Base-by-base conservation (phyloP, 2,797 vertebrate species). In the Pagetopsis macropterus region DNA sequence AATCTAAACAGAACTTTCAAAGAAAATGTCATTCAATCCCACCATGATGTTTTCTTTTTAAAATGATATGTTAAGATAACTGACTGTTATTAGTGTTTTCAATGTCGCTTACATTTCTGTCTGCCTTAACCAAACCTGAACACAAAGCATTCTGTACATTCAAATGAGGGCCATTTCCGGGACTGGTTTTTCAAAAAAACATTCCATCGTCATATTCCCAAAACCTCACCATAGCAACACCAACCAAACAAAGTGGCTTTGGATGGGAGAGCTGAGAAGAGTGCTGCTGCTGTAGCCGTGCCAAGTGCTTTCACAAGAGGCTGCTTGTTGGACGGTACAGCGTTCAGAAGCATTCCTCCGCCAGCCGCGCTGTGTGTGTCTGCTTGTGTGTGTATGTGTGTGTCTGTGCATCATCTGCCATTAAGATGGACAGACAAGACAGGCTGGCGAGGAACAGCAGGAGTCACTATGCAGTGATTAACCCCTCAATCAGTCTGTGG, bases 171-270 rank as follows among this genome's bases (percentile, higher is more conserved):
- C 16, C 3, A 1, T 57, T 44, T 84, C 49, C 41, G 76, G 54
- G 74, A 54, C 27, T 12, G 2, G 49, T 78, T 67, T 60, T 55
- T 17, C 8, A 31, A 27, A 14, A 84, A 79, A 78, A 84, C 72
- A 84, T 84, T 70, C 86, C 82, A 70, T 74, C 63, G 6, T 56
- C 69, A 84, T 85, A 79, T 80, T 72, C 71, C 75, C 51, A 65
- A 63, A 65, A 67, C 59, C 50, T 83, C 62, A 2, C 83, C 65
- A 82, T 84, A 79, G 84, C 49, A 82, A 89, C 79, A 1, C 10
- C 75, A 65, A 72, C 17, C 73, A 88, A 90, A 90, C 84, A 92
- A 75, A 79, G 81, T 72, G 67, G 70, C 83, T 85, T 86, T 87
- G 63, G 82, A 88, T 65, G 44, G 63, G 63, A 62, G 78, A 69